Conservation (phyloP, 2,113 vertebrate species). For the Mungos mungo region DNA sequence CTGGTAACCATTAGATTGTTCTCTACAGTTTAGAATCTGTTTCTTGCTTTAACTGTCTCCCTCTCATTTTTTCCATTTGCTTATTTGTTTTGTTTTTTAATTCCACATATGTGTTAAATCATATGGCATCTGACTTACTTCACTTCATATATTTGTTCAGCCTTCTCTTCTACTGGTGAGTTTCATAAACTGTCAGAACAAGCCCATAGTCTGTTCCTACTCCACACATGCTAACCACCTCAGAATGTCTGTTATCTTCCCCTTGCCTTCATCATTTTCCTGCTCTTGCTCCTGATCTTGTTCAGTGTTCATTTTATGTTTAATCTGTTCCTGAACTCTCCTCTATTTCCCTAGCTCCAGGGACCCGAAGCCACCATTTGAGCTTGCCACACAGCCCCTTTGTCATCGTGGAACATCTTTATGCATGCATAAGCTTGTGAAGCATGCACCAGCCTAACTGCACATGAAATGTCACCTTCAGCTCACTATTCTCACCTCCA, state of each 20-base stretch:
- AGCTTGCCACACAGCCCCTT: not conserved
- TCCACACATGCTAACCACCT: not conserved
- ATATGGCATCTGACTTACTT: not conserved
- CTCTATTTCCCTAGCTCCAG: not conserved
- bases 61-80: not conserved
- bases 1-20: not conserved
- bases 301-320: not conserved
- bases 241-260: not conserved
- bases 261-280: not conserved
- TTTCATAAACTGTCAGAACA: not conserved
- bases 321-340: not conserved
- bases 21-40: not conserved
- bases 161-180: not conserved
- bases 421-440: accelerated
- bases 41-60: not conserved
- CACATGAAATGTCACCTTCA: not conserved
- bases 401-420: not conserved
- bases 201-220: not conserved
- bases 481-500: not conserved
- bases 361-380: not conserved
- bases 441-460: accelerated
- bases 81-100: not conserved
- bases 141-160: not conserved
- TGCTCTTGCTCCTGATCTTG: not conserved
- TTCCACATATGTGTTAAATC: not conserved